These are phyloP conservation scores for Leptatherina wallacei DNA, from an alignment of 2,797 vertebrate species.

Conservation along the genomic window DNA sequence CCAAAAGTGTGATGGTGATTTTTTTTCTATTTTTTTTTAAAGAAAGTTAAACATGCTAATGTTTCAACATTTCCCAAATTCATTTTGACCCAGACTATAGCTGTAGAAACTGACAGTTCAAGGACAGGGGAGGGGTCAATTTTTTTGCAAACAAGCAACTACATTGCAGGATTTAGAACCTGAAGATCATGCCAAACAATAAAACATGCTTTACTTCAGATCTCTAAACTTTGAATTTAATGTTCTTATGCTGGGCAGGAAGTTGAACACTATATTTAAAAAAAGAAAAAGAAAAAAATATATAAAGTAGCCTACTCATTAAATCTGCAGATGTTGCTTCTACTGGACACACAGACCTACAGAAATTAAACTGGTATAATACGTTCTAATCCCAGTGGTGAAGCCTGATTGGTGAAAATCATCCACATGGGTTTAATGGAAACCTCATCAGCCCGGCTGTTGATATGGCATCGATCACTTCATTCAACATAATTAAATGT, in stretches of 20 bases:
- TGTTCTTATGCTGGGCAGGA: too few species aligned
- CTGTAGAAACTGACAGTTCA: not conserved
- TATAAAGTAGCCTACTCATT: not conserved
- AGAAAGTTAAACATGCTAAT: not conserved
- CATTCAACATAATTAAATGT: conserved; percentile 78
- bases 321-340: too few species aligned
- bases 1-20: too few species aligned
- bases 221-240: too few species aligned
- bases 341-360: not conserved
- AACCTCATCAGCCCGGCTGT: conserved; percentile 59
- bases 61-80: not conserved
- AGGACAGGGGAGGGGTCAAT: not conserved
- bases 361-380: conserved; percentile 4
- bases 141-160: not conserved
- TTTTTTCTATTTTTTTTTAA: not conserved
- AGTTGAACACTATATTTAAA: too few species aligned
- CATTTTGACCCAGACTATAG: not conserved
- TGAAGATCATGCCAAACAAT: not conserved
- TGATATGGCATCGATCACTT: conserved; percentile 77
- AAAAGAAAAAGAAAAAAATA: too few species aligned
- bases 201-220: too few species aligned
- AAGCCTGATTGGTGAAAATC: conserved; percentile 11
- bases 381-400: conserved; percentile 13
- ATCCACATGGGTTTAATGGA: not conserved
- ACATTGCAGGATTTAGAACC: not conserved